These are phyloP conservation scores for Batillaria attramentaria DNA, from an alignment of 1,140 invertebrate species.

Conservation along the genomic window DNA sequence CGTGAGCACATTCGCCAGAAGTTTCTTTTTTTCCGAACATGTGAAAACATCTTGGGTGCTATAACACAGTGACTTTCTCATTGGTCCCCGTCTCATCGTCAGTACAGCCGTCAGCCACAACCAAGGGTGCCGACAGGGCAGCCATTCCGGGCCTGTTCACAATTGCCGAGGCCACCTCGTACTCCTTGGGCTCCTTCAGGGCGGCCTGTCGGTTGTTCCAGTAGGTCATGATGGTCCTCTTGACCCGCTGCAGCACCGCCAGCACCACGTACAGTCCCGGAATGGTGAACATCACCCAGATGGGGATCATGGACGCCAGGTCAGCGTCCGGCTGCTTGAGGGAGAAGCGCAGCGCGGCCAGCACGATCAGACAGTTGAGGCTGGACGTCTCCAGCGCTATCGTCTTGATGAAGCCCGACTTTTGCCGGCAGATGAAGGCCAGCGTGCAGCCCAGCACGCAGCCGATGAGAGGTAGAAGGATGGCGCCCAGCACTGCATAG, in stretches of 20 bases:
- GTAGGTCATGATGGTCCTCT: constrained; percentile 47
- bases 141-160: constrained; percentile 65
- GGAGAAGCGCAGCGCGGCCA: constrained; percentile 64
- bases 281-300: constrained; percentile 68
- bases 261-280: constrained; percentile 63
- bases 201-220: constrained; percentile 57
- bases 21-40: too few species aligned
- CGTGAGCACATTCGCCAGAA: too few species aligned
- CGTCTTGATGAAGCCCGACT: constrained; percentile 57
- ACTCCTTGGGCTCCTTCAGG: constrained; percentile 57
- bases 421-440: constrained; percentile 59
- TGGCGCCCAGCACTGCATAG: constrained; percentile 55
- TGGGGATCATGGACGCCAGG: constrained; percentile 60
- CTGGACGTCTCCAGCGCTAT: constrained; percentile 65
- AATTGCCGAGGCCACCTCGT: constrained; percentile 64
- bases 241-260: constrained; percentile 54
- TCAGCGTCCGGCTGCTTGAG: constrained; percentile 62
- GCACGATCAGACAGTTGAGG: constrained; percentile 63
- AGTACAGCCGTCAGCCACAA: constrained; percentile 60
- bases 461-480: constrained; percentile 62
- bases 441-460: constrained; percentile 55
- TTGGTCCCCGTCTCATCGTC: constrained; percentile 60
- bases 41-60: constrained; percentile 37
- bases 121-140: constrained; percentile 63
- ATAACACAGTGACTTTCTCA: constrained; percentile 66